phyloP scores from a whole-genome alignment of 2,888 invertebrate genomes.

The Drosophila rellima region DNA sequence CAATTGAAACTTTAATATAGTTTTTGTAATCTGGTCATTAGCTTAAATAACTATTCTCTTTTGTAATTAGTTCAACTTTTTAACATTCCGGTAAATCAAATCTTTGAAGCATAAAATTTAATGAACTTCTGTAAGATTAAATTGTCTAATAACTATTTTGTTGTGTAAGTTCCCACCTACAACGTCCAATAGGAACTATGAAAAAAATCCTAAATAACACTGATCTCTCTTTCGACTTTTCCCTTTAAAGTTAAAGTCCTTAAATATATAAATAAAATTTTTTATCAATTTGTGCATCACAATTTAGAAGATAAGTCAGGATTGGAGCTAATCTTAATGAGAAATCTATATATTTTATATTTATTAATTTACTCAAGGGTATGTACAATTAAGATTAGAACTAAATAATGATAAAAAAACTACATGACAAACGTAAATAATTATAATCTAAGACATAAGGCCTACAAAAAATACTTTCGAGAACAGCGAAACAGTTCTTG shows the following conservation, averaged over 20 bases:
- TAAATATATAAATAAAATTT: not conserved
- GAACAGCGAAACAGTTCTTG: slow-evolving; percentile 39
- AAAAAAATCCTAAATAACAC: slow-evolving; percentile 13
- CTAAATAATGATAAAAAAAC: slow-evolving; percentile 62
- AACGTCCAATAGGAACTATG: slow-evolving; percentile 1
- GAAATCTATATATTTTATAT: slow-evolving; percentile 38
- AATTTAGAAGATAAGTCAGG: slow-evolving; percentile 13
- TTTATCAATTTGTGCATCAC: not conserved
- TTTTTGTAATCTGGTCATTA: slow-evolving; percentile 40
- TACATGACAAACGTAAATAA: slow-evolving; percentile 61
- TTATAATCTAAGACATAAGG: slow-evolving; percentile 52
- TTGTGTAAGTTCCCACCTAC: slow-evolving; percentile 13
- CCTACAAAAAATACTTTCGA: slow-evolving; percentile 67
- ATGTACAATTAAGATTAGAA: slow-evolving; percentile 62
- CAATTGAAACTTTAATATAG: not conserved
- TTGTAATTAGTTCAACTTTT: slow-evolving; percentile 8
- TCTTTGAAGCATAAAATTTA: not conserved
- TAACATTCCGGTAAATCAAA: not conserved
- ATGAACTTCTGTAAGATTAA: not conserved
- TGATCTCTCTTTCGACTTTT: slow-evolving; percentile 15
- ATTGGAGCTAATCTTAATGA: not conserved
- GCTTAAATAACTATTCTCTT: slow-evolving; percentile 2
- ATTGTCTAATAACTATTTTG: not conserved
- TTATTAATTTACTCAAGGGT: slow-evolving; percentile 62
- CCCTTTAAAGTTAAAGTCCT: not conserved